Evolutionary conservation across 2,113 vertebrate genomes (phyloP).

Genomic region (Nymphicus hollandicus): DNA sequence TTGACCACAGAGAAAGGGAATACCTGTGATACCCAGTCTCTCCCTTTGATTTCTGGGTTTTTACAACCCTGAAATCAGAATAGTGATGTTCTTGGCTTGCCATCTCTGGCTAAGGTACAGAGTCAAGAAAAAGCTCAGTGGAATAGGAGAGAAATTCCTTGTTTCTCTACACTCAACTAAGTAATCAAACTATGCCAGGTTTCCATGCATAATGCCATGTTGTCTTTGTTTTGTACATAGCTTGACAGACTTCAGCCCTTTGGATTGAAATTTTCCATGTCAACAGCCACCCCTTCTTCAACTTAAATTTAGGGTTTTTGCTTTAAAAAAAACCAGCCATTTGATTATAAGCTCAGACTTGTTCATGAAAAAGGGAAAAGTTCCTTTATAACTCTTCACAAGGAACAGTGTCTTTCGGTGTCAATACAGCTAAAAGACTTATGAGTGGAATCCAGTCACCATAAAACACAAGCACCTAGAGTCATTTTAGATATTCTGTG

Average conservation of each 20-base stretch:
- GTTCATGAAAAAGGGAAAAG: neutral
- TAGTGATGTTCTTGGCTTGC: conserved; percentile 35
- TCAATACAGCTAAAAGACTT: neutral
- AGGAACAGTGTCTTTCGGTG: neutral
- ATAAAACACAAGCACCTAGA: neutral
- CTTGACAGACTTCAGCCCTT: neutral
- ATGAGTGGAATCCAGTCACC: neutral
- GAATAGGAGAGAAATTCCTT: conserved; percentile 31
- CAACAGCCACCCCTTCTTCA: neutral
- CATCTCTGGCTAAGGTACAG: neutral
- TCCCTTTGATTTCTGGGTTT: neutral
- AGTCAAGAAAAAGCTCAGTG: conserved; percentile 33
- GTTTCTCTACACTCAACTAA: conserved; percentile 7
- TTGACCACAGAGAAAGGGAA: conserved; percentile 19
- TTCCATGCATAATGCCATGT: neutral
- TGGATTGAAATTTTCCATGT: neutral
- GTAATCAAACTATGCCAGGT: conserved; percentile 1
- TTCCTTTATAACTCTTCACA: neutral
- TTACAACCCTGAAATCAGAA: conserved; percentile 17
- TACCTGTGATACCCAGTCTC: neutral
- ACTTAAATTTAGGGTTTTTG: neutral
- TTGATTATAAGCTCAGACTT: neutral
- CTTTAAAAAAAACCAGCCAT: neutral
- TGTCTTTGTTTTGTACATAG: neutral
- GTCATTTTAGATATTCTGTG: neutral